phyloP scores from a whole-genome alignment of 2,888 invertebrate species.

The Archips xylosteana region DNA sequence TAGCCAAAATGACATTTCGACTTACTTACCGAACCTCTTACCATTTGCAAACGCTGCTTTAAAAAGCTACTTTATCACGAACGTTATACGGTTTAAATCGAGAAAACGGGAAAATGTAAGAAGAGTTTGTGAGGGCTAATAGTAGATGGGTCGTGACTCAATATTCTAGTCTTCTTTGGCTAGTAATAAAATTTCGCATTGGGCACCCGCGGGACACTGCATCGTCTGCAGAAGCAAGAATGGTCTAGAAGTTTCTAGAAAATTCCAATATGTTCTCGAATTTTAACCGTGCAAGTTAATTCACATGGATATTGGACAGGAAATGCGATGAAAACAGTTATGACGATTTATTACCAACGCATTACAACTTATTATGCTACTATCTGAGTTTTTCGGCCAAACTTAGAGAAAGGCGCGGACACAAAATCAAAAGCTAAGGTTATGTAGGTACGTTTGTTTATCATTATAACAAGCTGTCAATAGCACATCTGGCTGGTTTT shows the following conservation, averaged over 20 bases:
- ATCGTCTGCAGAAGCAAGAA: conserved; percentile 9
- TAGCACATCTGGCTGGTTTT: too few species aligned
- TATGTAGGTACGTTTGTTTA: too few species aligned
- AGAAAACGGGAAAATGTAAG: neutral
- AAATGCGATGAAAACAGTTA: neutral
- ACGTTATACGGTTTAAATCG: neutral
- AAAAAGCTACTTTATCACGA: neutral
- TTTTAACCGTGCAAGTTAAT: neutral
- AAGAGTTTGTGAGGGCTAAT: neutral
- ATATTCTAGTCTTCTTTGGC: conserved; percentile 29
- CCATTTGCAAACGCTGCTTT: neutral
- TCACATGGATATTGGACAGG: neutral
- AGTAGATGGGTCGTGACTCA: conserved; percentile 8
- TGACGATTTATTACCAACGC: neutral
- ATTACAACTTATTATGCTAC: too few species aligned
- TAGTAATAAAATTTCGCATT: conserved; percentile 23
- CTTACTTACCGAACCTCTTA: neutral
- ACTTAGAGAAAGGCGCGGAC: too few species aligned
- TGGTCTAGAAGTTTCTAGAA: neutral
- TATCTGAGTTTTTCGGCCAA: too few species aligned
- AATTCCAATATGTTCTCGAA: neutral
- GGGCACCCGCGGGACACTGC: conserved; percentile 10
- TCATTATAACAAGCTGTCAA: too few species aligned
- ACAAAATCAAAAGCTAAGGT: too few species aligned
- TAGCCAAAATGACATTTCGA: conserved; percentile 31